These are phyloP conservation scores for Synergus umbraculus DNA, from an alignment of 2,888 invertebrate genomes.

Conservation along the genomic window DNA sequence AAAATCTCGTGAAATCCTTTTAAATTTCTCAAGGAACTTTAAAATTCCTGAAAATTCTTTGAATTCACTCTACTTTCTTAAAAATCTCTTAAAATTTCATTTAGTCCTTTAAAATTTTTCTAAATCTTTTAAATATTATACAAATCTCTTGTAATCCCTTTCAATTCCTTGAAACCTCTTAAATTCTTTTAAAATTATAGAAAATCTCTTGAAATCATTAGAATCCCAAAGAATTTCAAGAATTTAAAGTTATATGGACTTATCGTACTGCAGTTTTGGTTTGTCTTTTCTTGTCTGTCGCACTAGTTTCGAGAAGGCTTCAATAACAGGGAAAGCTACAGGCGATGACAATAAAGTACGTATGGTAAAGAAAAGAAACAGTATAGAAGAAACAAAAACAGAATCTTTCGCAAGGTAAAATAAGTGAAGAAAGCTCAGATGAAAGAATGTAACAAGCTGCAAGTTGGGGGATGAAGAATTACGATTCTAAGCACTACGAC, in stretches of 20 bases:
- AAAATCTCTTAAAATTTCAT: too few species aligned
- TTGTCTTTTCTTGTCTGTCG: neutral
- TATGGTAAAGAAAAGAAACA: neutral
- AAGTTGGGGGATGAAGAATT: slow-evolving; percentile 35
- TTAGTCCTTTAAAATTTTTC: too few species aligned
- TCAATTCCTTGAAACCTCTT: too few species aligned
- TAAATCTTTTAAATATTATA: too few species aligned
- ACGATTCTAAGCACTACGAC: slow-evolving; percentile 8
- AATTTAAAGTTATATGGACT: neutral
- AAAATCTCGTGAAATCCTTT: too few species aligned
- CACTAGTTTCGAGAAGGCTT: neutral
- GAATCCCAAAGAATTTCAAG: too few species aligned
- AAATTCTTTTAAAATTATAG: too few species aligned
- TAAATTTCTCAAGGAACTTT: too few species aligned
- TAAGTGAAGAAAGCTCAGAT: neutral
- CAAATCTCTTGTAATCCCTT: too few species aligned
- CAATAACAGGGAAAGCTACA: slow-evolving; percentile 15
- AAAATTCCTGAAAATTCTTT: too few species aligned
- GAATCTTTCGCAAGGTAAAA: neutral
- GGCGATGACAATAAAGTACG: slow-evolving; percentile 5
- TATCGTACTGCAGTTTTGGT: neutral
- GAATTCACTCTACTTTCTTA: too few species aligned
- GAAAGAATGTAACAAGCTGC: slow-evolving; percentile 20
- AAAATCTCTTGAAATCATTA: too few species aligned
- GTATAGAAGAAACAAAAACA: neutral